Conservation (phyloP, 92 coral and sea anemone species). For the Ricordea florida region DNA sequence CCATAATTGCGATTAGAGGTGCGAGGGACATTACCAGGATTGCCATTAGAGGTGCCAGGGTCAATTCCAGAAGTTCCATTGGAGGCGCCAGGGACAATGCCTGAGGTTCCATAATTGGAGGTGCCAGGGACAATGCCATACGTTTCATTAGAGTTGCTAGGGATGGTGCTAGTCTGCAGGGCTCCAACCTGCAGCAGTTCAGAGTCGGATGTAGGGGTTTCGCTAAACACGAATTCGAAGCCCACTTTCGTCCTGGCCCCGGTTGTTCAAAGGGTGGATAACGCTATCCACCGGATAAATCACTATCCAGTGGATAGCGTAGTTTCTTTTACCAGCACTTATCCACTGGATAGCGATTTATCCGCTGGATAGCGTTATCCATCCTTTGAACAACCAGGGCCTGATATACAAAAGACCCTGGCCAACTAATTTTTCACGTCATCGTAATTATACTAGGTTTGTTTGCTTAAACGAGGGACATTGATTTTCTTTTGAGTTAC, state of each 20-base stretch:
- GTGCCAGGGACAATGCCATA: not conserved
- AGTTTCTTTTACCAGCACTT: too few relatives aligned
- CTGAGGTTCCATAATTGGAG: not conserved
- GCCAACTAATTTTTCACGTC: conserved; percentile 55
- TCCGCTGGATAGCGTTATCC: too few relatives aligned
- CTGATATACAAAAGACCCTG: conserved; percentile 66
- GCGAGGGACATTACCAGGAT: not conserved
- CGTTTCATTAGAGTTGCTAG: not conserved
- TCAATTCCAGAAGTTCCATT: not conserved
- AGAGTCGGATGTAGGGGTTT: conserved; percentile 21
- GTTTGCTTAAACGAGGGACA: conserved; percentile 15
- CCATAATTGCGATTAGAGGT: not conserved
- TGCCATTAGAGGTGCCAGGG: not conserved
- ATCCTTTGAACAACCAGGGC: too few relatives aligned
- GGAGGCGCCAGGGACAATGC: not conserved
- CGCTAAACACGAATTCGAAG: conserved; percentile 35
- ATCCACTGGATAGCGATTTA: too few relatives aligned
- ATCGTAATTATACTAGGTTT: conserved; percentile 48
- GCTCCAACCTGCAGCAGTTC: not conserved
- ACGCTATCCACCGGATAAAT: too few relatives aligned
- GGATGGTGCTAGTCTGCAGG: not conserved
- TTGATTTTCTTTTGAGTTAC: conserved; percentile 59
- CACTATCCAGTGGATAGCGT: too few relatives aligned
- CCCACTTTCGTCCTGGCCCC: conserved; percentile 56
- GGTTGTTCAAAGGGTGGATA: too few relatives aligned